Evolutionary conservation across 1,140 invertebrate genomes (phyloP).

Genomic region (Zaprionus taronus): DNA sequence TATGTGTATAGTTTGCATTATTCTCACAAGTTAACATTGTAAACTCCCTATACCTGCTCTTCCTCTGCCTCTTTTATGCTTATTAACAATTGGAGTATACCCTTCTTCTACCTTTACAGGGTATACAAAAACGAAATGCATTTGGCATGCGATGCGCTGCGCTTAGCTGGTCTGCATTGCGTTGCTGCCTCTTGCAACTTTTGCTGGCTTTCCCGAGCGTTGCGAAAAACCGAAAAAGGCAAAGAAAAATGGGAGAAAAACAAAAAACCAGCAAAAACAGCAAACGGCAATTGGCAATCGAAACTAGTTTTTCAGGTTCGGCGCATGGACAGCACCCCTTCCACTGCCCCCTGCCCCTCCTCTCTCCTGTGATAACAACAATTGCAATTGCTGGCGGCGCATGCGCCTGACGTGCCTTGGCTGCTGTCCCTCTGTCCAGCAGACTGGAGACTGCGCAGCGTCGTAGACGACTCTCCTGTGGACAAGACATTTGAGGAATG

Average conservation of each 20-base stretch:
- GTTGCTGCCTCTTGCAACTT: neutral
- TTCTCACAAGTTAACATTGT: too few relatives aligned
- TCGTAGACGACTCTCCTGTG: slow-evolving; percentile 13
- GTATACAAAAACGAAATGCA: neutral
- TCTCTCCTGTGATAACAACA: slow-evolving; percentile 68
- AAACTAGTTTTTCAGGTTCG: slow-evolving; percentile 82
- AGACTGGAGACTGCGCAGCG: slow-evolving; percentile 16
- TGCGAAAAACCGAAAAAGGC: slow-evolving; percentile 18
- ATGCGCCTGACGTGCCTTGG: slow-evolving; percentile 67
- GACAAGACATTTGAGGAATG: slow-evolving; percentile 71
- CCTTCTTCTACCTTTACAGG: neutral
- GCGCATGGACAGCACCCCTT: slow-evolving; percentile 51
- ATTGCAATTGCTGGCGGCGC: slow-evolving; percentile 69
- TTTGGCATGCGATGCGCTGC: neutral
- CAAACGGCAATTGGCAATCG: slow-evolving; percentile 49
- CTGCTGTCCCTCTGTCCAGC: neutral
- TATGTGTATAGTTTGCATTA: too few relatives aligned
- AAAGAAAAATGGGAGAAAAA: slow-evolving; percentile 33
- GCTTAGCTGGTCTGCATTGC: neutral
- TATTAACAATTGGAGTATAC: neutral
- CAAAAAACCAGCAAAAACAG: slow-evolving; percentile 13
- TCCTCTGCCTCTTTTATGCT: too few relatives aligned
- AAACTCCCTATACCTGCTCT: too few relatives aligned
- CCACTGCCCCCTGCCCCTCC: neutral
- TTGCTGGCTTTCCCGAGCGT: slow-evolving; percentile 4